Evolutionary conservation across 2,888 invertebrate species (phyloP).

Genomic region (Hirudinaria manillensis): DNA sequence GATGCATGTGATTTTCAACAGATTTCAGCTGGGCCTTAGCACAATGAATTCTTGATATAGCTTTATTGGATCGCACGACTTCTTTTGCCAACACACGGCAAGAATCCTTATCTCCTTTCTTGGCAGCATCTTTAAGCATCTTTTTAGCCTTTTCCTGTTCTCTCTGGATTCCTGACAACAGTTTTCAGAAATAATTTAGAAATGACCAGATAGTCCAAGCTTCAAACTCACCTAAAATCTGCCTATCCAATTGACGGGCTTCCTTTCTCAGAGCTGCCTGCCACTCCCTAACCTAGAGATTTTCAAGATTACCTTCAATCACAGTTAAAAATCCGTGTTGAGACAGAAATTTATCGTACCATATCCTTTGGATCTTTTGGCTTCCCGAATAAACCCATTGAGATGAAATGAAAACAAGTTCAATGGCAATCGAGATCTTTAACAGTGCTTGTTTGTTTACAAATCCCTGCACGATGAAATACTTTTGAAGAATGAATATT

Average conservation of each 20-base stretch:
- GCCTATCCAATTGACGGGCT: conserved; percentile 83
- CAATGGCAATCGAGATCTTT: no score
- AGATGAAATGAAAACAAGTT: no score
- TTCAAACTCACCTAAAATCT: conserved; percentile 69
- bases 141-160: conserved; percentile 94
- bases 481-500: not conserved
- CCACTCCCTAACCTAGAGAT: conserved; percentile 86
- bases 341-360: conserved; percentile 26
- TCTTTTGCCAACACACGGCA: conserved; percentile 89
- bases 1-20: conserved; percentile 93
- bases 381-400: conserved; percentile 39
- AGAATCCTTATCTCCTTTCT: conserved; percentile 87
- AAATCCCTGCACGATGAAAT: not conserved
- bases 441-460: no score
- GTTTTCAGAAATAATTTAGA: not conserved
- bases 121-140: conserved; percentile 87
- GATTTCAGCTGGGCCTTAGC: conserved; percentile 96
- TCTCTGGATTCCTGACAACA: conserved; percentile 71
- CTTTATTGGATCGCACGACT: conserved; percentile 77
- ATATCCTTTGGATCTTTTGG: conserved; percentile 36
- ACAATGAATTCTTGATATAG: conserved; percentile 75
- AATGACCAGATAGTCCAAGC: not conserved
- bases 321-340: not conserved
- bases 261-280: conserved; percentile 88
- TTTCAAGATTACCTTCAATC: conserved; percentile 42